These are phyloP conservation scores for Cydia pomonella DNA, from an alignment of 1,140 invertebrate genomes.

Conservation along the genomic window DNA sequence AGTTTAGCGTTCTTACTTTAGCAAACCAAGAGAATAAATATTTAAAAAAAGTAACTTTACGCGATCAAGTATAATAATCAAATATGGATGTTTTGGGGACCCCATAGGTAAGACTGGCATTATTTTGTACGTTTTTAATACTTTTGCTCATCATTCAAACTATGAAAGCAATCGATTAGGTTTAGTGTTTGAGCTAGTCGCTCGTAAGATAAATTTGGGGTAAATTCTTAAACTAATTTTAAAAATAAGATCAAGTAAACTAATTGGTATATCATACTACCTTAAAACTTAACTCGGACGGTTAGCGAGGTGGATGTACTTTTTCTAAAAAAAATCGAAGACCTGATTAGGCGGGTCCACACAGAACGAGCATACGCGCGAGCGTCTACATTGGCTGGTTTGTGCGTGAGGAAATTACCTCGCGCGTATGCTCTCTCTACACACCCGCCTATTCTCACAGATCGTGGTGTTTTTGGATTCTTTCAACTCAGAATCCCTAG, in stretches of 20 bases:
- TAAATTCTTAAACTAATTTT: conserved; percentile 2
- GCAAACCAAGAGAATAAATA: too few relatives aligned
- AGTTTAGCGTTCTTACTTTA: too few relatives aligned
- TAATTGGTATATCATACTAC: background rate
- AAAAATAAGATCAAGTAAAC: conserved; percentile 21
- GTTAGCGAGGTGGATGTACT: background rate
- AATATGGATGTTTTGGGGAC: background rate
- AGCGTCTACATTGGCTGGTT: too few relatives aligned
- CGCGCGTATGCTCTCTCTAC: too few relatives aligned
- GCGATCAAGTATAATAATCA: background rate
- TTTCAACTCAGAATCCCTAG: too few relatives aligned
- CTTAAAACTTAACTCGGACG: background rate
- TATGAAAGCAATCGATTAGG: conserved; percentile 55
- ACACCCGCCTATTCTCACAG: too few relatives aligned
- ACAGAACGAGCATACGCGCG: too few relatives aligned
- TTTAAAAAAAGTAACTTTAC: too few relatives aligned
- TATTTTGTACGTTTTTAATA: conserved; percentile 46
- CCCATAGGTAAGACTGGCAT: conserved; percentile 43
- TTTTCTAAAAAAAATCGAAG: too few relatives aligned
- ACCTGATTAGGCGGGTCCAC: too few relatives aligned
- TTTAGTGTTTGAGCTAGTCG: conserved; percentile 36
- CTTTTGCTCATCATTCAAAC: conserved; percentile 41
- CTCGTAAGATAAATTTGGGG: conserved; percentile 1
- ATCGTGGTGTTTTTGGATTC: too few relatives aligned
- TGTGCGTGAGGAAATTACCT: too few relatives aligned